phyloP scores from a whole-genome alignment of 1,140 invertebrate genomes.

The Hormaphis cornu region DNA sequence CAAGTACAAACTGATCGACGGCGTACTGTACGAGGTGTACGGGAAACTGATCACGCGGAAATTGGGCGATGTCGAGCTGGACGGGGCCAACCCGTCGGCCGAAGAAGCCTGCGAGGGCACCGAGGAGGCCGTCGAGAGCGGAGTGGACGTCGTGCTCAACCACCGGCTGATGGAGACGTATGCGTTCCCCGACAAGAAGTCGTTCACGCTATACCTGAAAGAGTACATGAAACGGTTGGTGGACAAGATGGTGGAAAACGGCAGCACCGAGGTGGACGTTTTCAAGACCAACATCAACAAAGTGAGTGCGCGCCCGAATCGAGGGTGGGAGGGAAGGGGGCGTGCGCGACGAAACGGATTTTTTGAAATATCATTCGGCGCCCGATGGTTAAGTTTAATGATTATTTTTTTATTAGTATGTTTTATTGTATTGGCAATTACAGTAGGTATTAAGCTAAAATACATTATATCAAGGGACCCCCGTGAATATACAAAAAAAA shows the following conservation, averaged over 20 bases:
- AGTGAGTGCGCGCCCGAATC: too few relatives aligned
- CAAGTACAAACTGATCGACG: slow-evolving; percentile 85
- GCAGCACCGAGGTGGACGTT: slow-evolving; percentile 71
- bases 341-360: too few relatives aligned
- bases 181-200: slow-evolving; percentile 78
- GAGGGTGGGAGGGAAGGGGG: too few relatives aligned
- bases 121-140: slow-evolving; percentile 61
- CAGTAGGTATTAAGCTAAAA: too few relatives aligned
- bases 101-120: slow-evolving; percentile 81
- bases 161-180: slow-evolving; percentile 79
- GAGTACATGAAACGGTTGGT: slow-evolving; percentile 93
- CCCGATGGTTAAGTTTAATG: too few relatives aligned
- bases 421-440: too few relatives aligned
- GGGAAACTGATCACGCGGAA: slow-evolving; percentile 71
- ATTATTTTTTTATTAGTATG: too few relatives aligned
- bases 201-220: slow-evolving; percentile 85
- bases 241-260: slow-evolving; percentile 66
- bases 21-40: slow-evolving; percentile 90
- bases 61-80: slow-evolving; percentile 68
- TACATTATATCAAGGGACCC: too few relatives aligned
- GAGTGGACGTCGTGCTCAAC: slow-evolving; percentile 88
- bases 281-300: slow-evolving; percentile 91
- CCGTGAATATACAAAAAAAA: too few relatives aligned
- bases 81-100: slow-evolving; percentile 84
- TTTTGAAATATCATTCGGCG: too few relatives aligned